A percentile compares a stretch with the other conserved stretches of the same genome.
Evolutionary conservation across 2,113 vertebrate genomes (phyloP).

Genomic region (Thalassoma bifasciatum): DNA sequence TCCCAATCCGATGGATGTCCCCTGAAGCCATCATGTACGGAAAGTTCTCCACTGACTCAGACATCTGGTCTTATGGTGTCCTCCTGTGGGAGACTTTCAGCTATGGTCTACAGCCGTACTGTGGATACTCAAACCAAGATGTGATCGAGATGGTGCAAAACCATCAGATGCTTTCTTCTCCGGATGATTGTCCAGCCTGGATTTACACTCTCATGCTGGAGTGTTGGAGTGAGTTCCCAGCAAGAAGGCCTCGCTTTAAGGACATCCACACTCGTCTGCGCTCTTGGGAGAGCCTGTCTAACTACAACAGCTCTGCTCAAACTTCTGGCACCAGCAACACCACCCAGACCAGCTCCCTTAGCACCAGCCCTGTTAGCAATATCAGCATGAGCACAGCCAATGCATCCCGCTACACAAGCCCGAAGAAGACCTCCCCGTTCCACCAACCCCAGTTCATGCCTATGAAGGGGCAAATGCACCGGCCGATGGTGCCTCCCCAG

Average conservation of each 20-base stretch:
- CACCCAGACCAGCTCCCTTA: constrained; percentile 97
- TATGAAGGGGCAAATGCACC: constrained; percentile 91
- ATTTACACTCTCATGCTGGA: constrained; percentile 95
- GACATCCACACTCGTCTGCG: constrained; percentile 93
- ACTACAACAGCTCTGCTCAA: constrained; percentile 93
- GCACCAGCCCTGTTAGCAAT: constrained; percentile 96
- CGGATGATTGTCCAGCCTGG: constrained; percentile 95
- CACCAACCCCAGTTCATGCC: constrained; percentile 92
- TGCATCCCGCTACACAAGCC: constrained; percentile 89
- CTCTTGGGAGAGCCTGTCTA: constrained; percentile 93
- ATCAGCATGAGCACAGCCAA: constrained; percentile 82
- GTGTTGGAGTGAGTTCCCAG: constrained; percentile 95
- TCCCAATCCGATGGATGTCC: constrained; percentile 98
- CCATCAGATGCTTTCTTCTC: constrained; percentile 92
- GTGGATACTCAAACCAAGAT: constrained; percentile 96
- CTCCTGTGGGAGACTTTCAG: constrained; percentile 98
- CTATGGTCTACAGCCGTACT: constrained; percentile 97
- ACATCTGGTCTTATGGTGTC: constrained; percentile 97
- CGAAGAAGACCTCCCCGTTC: constrained; percentile 92
- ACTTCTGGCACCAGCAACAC: constrained; percentile 95
- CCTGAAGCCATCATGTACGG: constrained; percentile 95
- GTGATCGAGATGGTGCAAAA: constrained; percentile 95
- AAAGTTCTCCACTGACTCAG: constrained; percentile 94
- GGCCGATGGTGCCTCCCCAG: constrained; percentile 91
- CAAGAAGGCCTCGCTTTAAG: constrained; percentile 93